phyloP scores from a whole-genome alignment of 2,888 invertebrate genomes.

The Dynastes tityus region DNA sequence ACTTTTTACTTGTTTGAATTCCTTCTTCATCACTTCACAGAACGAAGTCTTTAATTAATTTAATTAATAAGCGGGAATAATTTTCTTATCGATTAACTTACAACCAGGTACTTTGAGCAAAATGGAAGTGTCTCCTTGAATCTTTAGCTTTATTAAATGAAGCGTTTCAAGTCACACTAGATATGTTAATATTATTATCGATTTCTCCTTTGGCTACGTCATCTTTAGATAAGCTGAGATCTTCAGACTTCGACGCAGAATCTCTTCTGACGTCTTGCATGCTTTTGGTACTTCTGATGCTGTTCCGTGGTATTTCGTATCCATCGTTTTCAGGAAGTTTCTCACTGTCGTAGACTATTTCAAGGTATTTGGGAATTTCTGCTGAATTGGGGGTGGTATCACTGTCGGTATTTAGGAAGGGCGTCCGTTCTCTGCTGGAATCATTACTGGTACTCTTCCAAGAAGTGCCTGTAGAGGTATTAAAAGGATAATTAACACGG shows the following conservation, averaged over 20 bases:
- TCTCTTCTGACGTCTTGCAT: background rate
- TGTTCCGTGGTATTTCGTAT: conserved; percentile 59
- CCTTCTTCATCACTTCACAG: background rate
- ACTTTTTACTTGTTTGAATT: too few species aligned
- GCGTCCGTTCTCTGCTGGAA: conserved; percentile 70
- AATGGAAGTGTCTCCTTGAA: background rate
- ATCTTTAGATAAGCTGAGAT: background rate
- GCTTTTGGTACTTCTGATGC: conserved; percentile 50
- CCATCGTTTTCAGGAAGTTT: conserved; percentile 58
- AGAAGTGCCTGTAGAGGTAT: conserved; percentile 68
- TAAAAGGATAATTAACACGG: conserved; percentile 14
- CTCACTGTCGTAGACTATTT: conserved; percentile 58
- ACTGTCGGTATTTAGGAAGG: conserved; percentile 66
- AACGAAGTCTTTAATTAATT: background rate
- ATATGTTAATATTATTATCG: background rate
- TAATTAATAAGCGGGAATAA: background rate
- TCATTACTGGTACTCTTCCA: conserved; percentile 72
- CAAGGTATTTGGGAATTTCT: conserved; percentile 60
- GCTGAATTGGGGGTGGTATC: conserved; percentile 21
- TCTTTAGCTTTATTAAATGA: background rate
- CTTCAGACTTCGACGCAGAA: background rate
- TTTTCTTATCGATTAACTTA: conserved; percentile 2
- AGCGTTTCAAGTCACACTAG: conserved; percentile 12
- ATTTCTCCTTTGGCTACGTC: background rate
- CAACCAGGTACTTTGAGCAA: conserved; percentile 44